Evolutionary conservation across 2,797 vertebrate species (phyloP).

Genomic region (Morus bassanus): DNA sequence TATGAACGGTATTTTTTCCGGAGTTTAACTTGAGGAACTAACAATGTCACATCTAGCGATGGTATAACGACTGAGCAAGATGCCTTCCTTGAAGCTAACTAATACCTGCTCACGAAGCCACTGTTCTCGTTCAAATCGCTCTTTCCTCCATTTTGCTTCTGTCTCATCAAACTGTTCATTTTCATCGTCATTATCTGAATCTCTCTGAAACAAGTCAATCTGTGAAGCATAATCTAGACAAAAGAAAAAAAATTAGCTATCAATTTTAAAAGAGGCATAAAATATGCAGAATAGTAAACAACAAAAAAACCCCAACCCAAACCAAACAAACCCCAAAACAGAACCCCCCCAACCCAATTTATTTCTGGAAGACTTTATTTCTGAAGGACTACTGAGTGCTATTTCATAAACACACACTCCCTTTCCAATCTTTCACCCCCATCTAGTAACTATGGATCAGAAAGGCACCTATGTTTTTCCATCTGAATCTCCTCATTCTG

Average conservation of each 20-base stretch:
- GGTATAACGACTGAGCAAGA: not conserved
- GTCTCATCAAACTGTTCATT: conserved; percentile 83
- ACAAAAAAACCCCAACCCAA: no score
- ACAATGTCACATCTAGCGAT: not conserved
- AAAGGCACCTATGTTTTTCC: conserved; percentile 88
- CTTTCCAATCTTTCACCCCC: no score
- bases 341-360: rapidly evolving
- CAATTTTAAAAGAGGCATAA: not conserved
- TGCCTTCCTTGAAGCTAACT: not conserved
- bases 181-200: conserved; percentile 81
- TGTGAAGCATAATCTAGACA: conserved; percentile 85
- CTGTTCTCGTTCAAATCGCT: conserved; percentile 90
- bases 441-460: not conserved
- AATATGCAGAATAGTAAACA: not conserved
- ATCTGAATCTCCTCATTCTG: conserved; percentile 89
- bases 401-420: not conserved
- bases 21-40: not conserved
- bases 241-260: not conserved
- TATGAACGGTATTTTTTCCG: not conserved
- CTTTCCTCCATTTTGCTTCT: conserved; percentile 88
- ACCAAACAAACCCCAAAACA: not conserved
- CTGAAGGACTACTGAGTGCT: not conserved
- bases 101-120: conserved; percentile 93
- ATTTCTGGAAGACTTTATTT: not conserved
- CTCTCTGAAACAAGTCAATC: conserved; percentile 75